Base-by-base conservation (phyloP, 2,888 invertebrate species). In the Drepanosiphum platanoidis region DNA sequence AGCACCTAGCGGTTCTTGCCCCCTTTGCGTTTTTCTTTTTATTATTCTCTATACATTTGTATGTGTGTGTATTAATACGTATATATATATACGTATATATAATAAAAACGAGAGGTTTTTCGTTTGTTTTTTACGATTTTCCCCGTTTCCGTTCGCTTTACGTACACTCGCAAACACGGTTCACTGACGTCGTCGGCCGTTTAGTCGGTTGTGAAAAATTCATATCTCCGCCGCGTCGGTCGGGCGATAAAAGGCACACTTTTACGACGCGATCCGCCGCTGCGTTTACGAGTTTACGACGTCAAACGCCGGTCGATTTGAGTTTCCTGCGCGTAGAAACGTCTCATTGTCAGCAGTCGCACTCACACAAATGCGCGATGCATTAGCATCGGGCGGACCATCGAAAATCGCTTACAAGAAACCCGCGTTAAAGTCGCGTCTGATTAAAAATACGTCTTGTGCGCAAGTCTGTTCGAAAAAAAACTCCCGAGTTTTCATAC, bases 201-300 rank as follows among this genome's bases (percentile, higher is more conserved):
- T 80, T 70, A 79, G 79, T 79, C 79, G 46, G 68, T 79, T 42
- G 66, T 79, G 79, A 79, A 79, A 79, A 79, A 79, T 79, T 42
- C 79, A 79, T 79, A 79, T 79, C 79, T 46, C 46, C 39, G 46
- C 42, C 80, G 70, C 32, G 34, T 18, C 42, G 32, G 42, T 34
- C 68, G 34, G 80, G 68, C 34, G 80, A 80, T 70, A 80, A 77
- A 71, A 70, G 68, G 27, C 42, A n/a, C n/a, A n/a, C n/a, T 80
- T 79, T 68, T 80, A 80, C 70, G 80, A 70, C 34, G 27, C 30
- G 36, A 68, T 42, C 46, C 22, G 46, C 27, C 7, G 58, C 75
- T 9, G 58, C 3, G 32, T 71, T n/a, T 39, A 71, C 39, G 71
- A 39, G 78, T 64, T 39, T 39, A 66, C 46, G 46, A 74, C 52